Evolutionary conservation across 2,888 invertebrate genomes (phyloP), one percentile per base, ranked within the genome.

Genomic region (Cistogaster globosa): DNA sequence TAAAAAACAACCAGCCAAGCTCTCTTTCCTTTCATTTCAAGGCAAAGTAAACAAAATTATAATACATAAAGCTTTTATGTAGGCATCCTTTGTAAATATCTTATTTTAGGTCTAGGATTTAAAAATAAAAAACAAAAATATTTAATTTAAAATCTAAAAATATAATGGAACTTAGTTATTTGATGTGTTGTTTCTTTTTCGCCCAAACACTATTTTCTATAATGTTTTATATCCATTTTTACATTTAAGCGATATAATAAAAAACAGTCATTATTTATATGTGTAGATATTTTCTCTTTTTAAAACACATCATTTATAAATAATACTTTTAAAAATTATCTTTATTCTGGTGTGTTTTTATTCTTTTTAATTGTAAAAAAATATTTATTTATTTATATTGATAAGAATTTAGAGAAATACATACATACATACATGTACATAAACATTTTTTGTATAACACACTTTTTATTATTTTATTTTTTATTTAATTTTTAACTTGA

Each of bases 71-170:
- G 82, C 82, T 87, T 84, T 84, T 83, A 83, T 84, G 68, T 86
- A 82, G 77, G 78, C 83, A 86, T 83, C 71, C 65, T 83, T 86
- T 84, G 82, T 86, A 86, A 83, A 84, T 84, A 86, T 68, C 77
- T 78, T 80, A 79, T 69, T 55, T 77, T 86, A 86, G 84, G 72
- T 77, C 67, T 83, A 86, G 80, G 71, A 86, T 78, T 78, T 75
- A 74, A 74, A 79, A 57, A 26, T 69, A 55, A 83, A 55, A 26
- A 86, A 45, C 14, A 45, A 83, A 65, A 45, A 63, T 36, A 45
- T 57, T 22, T 63, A 53, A 62, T 60, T 38, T 26, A 75, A 55
- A 78, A 26, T 65, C 57, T 20, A 80, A 67, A 51, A 5, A 20
- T 48, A 60, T 55, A 55, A 75, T n/a, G 51, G 36, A 22, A 75